Base-by-base conservation (phyloP, 2,888 invertebrate species). In the Lepidochitona cinerea region DNA sequence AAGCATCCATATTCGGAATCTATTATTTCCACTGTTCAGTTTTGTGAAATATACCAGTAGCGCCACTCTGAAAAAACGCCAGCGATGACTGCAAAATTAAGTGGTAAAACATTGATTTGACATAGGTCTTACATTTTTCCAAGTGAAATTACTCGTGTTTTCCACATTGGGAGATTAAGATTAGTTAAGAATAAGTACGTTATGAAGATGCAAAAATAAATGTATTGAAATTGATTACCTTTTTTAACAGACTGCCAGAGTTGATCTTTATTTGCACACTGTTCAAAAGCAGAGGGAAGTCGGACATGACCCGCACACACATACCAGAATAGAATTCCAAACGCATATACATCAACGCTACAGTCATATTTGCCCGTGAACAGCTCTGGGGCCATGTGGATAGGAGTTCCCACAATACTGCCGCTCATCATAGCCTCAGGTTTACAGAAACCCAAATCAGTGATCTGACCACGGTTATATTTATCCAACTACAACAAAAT, bases 311-410 rank as follows among this genome's bases (percentile, higher is more conserved):
- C 96, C 0, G 96, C 95, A 89, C 96, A 96, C 71, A 96, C 93
- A 84, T 96, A 96, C 96, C 96, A 96, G 91, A 96, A 96, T 53
- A 96, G 91, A 75, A 97, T 95, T 5, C 96, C 96, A 88, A 97
- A 96, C 0, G 96, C 96, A 87, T 96, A 97, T 0, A 96, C 95
- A 86, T 97, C 96, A 9, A 97, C 96, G 75, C 94, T 94, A 76
- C 94, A 94, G 87, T 96, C 95, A 85, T 96, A 96, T 77, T 93
- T 93, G 49, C 96, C 95, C 18, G 93, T 93, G 75, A 96, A 93
- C 69, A 97, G 92, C 89, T 97, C 96, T 0, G 97, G 97, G 14
- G 96, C 96, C 96, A 97, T 96, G 90, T 97, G 96, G 74, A 96
- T 95, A 0, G 96, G 97, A 6, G 91, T 91, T n/a, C 91, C 96